Evolutionary conservation across 2,888 invertebrate species (phyloP).

Genomic region (Acleris cristana): DNA sequence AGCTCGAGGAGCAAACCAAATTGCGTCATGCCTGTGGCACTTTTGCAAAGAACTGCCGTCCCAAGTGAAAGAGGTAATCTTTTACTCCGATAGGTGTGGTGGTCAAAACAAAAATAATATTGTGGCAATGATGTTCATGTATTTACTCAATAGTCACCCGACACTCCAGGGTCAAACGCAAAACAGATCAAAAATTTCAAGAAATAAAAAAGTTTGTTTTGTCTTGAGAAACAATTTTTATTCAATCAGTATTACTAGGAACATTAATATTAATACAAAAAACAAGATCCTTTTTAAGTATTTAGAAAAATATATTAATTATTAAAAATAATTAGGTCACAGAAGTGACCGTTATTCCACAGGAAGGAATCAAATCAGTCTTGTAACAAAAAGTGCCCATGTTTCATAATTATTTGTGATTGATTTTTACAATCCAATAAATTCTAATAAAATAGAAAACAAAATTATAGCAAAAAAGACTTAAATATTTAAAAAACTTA

Average conservation of each 20-base stretch:
- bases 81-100: too few species aligned
- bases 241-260: background rate
- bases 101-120: too few species aligned
- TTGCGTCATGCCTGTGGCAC: too few species aligned
- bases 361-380: background rate
- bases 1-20: too few species aligned
- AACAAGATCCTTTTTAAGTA: background rate
- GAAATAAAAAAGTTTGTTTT: background rate
- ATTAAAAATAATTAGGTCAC: background rate
- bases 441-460: background rate
- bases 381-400: background rate
- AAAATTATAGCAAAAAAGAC: background rate
- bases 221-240: background rate
- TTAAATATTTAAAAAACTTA: background rate
- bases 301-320: background rate
- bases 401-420: background rate
- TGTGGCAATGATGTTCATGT: too few species aligned
- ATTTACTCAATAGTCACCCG: too few species aligned
- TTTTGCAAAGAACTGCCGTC: too few species aligned
- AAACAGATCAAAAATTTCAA: background rate
- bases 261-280: background rate
- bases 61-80: too few species aligned
- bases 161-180: background rate
- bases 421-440: background rate
- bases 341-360: background rate